A percentile compares a stretch with the other conserved stretches of the same genome.
Conservation (phyloP, 2,888 invertebrate genomes). For the Rugalucina vietnamica region DNA sequence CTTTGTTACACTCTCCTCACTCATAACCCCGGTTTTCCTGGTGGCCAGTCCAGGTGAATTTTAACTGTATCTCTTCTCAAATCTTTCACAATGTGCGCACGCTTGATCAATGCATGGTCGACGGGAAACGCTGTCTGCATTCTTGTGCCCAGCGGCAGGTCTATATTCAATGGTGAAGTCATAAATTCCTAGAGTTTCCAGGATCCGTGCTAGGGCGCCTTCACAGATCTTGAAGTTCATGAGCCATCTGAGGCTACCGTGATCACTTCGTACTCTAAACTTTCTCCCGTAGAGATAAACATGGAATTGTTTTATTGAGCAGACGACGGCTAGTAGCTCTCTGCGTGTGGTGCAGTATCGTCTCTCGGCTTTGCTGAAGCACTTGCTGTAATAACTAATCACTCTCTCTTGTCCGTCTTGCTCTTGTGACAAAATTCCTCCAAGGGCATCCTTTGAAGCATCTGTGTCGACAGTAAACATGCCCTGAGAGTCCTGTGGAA, state of each 20-base stretch:
- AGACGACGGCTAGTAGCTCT: conserved; percentile 51
- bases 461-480: conserved; percentile 57
- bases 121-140: conserved; percentile 36
- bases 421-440: conserved; percentile 53
- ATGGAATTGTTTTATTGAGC: conserved; percentile 50
- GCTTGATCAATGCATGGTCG: not conserved
- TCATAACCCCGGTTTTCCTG: too few species aligned
- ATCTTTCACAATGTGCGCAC: not conserved
- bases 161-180: conserved; percentile 37
- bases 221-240: conserved; percentile 43
- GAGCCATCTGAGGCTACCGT: conserved; percentile 52
- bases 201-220: conserved; percentile 36
- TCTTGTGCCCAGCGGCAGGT: conserved; percentile 25
- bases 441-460: conserved; percentile 56
- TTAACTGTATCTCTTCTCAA: not conserved
- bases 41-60: not conserved
- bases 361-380: conserved; percentile 18
- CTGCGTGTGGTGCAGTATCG: conserved; percentile 41
- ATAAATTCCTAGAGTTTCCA: conserved; percentile 24
- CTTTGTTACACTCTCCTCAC: too few species aligned
- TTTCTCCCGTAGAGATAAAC: conserved; percentile 54
- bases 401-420: conserved; percentile 57
- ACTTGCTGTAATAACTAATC: conserved; percentile 34
- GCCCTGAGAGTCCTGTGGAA: conserved; percentile 20
- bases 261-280: conserved; percentile 59